These are phyloP conservation scores for Phaenicophaeus curvirostris DNA, from an alignment of 2,797 vertebrate species.

Conservation along the genomic window DNA sequence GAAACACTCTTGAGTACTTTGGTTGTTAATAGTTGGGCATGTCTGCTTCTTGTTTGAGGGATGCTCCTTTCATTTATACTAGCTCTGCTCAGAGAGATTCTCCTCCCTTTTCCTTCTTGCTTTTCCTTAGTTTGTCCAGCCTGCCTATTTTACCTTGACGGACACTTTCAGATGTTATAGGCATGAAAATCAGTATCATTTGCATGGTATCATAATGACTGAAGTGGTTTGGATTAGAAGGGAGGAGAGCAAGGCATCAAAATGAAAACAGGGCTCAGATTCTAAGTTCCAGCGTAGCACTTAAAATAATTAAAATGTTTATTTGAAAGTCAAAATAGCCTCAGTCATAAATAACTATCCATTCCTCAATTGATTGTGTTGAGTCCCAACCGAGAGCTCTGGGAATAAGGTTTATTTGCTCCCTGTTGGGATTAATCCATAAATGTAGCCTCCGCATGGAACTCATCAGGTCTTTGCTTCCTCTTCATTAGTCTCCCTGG, in stretches of 20 bases:
- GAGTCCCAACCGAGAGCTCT: slow-evolving; percentile 23
- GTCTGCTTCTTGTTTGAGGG: not conserved
- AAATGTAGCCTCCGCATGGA: slow-evolving; percentile 72
- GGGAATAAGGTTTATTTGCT: slow-evolving; percentile 73
- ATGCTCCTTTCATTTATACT: not conserved
- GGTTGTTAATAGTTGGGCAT: not conserved
- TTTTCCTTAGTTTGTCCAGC: not conserved
- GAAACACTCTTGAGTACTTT: not conserved
- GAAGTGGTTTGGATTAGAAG: slow-evolving; percentile 1
- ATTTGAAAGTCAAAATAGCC: slow-evolving; percentile 69
- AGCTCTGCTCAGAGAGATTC: rapidly evolving
- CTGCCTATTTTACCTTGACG: not conserved
- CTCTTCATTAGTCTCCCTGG: slow-evolving; percentile 70
- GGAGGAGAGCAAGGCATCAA: not conserved
- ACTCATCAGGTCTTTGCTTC: slow-evolving; percentile 68
- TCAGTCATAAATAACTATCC: slow-evolving; percentile 63
- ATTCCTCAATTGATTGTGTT: slow-evolving; percentile 40
- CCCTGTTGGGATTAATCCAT: slow-evolving; percentile 78
- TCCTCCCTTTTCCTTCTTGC: not conserved
- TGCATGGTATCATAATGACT: not conserved
- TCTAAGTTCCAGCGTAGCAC: slow-evolving; percentile 48
- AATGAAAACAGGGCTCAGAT: not conserved
- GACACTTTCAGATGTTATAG: not conserved
- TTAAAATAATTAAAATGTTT: slow-evolving; percentile 75
- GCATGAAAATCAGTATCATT: not conserved